Percentiles rank a stretch among this genome's conserved stretches.
Conservation (phyloP, 2,113 vertebrate genomes). For the Sterrhoptilus dennistouni region DNA sequence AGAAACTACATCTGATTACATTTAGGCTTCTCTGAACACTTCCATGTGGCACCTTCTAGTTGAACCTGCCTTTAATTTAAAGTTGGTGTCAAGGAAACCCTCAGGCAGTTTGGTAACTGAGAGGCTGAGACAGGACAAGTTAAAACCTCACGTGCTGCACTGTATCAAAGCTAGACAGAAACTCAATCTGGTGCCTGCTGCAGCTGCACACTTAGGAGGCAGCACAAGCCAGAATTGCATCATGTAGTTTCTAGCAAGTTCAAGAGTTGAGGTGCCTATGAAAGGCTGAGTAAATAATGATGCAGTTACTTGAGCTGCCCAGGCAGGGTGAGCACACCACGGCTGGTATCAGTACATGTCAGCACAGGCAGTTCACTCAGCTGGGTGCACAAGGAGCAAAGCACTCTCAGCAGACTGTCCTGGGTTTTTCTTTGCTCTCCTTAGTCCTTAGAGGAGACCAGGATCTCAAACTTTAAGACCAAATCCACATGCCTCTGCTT, state of each 20-base stretch:
- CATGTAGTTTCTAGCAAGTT: conserved; percentile 19
- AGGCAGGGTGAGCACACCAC: neutral
- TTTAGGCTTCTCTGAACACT: neutral
- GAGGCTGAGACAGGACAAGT: conserved; percentile 11
- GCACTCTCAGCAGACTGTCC: neutral
- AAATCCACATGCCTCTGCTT: neutral
- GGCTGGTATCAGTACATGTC: neutral
- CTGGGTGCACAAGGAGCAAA: neutral
- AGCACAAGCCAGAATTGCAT: conserved; percentile 34
- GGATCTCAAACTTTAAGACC: neutral
- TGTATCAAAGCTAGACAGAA: conserved; percentile 29
- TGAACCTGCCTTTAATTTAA: conserved; percentile 13
- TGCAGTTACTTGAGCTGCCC: neutral
- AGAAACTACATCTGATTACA: neutral
- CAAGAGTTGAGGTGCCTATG: neutral
- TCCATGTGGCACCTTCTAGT: neutral
- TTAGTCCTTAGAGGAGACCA: neutral
- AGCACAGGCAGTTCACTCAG: neutral
- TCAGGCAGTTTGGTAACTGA: conserved; percentile 30
- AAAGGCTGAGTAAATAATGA: neutral
- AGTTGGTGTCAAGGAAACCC: conserved; percentile 1
- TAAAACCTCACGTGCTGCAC: neutral
- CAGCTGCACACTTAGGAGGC: conserved; percentile 4
- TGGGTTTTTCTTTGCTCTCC: neutral
- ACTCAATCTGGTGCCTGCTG: conserved; percentile 37